Base-by-base conservation (phyloP, 2,888 invertebrate genomes). In the Caenorhabditis becei region DNA sequence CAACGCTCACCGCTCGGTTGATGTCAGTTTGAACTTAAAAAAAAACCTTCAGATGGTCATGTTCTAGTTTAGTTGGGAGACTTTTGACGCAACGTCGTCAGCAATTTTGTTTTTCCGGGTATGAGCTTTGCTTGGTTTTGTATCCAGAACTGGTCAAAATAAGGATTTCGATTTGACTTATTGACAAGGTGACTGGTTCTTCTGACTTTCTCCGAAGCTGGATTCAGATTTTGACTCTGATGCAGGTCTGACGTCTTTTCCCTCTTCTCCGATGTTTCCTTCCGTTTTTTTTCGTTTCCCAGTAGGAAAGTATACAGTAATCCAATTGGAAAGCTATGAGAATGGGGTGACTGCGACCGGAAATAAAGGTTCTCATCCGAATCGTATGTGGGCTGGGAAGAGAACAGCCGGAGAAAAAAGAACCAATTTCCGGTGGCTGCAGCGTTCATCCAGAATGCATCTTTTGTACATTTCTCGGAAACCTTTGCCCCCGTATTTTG, bases 351-450 rank as follows among this genome's bases (percentile, higher is more conserved):
- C 18, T 18, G 47, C 47, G 1, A 67, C 63, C 44, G 70, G 62
- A 71, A 62, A 56, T 23, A 35, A 24, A 8, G 11, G 35, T 63
- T 72, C 49, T 63, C 26, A 62, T 37, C 23, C 59, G 49, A 58
- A 65, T 26, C 32, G 14, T 16, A 16, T n/a, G 24, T 26, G 28
- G 32, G 53, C 35, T 47, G 58, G 18, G 44, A 62, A 44, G 20
- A 20, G 26, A 10, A 5, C 32, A 53, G n/a, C 14, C n/a, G n/a
- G n/a, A n/a, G 16, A 49, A 56, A 74, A 58, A 65, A 44, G 20
- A 62, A 56, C 18, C 74, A 65, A 74, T 65, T 65, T 74, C 74
- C 74, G 74, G 65, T 65, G 35, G 11, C 54, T 8, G 37, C 28
- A 16, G 26, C 5, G 28, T 24, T 18, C 59, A 61, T 61, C 61